Evolutionary conservation across 2,797 vertebrate species (phyloP).

Genomic region (Mormyrops boulengeri): DNA sequence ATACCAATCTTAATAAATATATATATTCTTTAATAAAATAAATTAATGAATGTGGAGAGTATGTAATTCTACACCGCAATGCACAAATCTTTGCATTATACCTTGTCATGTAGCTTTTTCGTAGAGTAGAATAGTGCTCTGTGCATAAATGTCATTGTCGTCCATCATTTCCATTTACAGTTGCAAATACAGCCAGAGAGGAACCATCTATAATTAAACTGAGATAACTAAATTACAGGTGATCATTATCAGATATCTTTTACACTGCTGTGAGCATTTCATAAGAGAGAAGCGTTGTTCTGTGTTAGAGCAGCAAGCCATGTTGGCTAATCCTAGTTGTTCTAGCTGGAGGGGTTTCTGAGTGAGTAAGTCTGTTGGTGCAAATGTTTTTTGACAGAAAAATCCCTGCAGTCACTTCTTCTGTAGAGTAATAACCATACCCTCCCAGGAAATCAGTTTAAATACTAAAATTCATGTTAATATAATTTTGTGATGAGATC

Average conservation of each 20-base stretch:
- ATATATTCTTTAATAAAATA: background rate
- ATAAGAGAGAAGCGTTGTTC: background rate
- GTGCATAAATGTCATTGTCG: background rate
- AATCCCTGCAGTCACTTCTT: background rate
- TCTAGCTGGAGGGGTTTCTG: background rate
- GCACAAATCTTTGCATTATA: background rate
- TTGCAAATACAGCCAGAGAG: background rate
- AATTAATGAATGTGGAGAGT: background rate
- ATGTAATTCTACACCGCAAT: background rate
- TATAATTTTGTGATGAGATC: background rate
- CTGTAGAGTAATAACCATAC: background rate
- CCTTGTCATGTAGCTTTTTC: background rate
- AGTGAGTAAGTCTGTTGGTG: background rate
- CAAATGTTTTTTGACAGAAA: background rate
- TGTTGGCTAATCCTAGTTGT: background rate
- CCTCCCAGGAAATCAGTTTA: background rate
- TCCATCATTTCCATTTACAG: background rate
- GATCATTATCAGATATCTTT: slow-evolving; percentile 8
- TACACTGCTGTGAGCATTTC: background rate
- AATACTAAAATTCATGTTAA: background rate
- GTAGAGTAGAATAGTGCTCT: background rate
- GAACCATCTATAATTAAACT: slow-evolving; percentile 1
- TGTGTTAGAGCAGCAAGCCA: background rate
- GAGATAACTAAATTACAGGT: background rate
- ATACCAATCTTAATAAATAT: background rate